phyloP scores from a whole-genome alignment of 1,140 invertebrate genomes.

The Camponotus vicinus region DNA sequence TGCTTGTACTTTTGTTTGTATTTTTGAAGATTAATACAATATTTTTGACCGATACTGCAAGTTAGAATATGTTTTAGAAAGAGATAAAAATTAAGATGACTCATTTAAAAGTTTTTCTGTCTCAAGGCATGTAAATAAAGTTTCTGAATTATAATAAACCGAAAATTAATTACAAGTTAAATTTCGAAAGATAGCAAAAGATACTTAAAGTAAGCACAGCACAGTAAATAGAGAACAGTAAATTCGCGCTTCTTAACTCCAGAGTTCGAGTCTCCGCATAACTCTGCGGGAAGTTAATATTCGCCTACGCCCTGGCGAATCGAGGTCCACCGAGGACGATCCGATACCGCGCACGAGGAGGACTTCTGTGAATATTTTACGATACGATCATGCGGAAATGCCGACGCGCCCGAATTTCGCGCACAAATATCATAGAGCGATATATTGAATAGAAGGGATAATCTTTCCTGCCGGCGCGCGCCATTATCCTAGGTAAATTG shows the following conservation, averaged over 20 bases:
- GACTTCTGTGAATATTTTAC: slow-evolving; percentile 31
- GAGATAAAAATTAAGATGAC: not conserved
- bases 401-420: not conserved
- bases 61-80: not conserved
- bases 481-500: slow-evolving; percentile 77
- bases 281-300: not conserved
- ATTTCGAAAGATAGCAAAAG: not conserved
- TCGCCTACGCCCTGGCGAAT: not conserved
- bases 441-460: slow-evolving; percentile 69
- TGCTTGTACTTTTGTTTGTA: too few relatives aligned
- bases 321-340: not conserved
- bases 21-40: too few relatives aligned
- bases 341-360: not conserved
- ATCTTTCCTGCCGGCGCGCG: slow-evolving; percentile 66
- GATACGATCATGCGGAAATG: slow-evolving; percentile 26
- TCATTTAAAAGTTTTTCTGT: not conserved
- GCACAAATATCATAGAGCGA: slow-evolving; percentile 37
- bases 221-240: not conserved
- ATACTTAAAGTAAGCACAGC: not conserved
- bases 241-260: too few relatives aligned
- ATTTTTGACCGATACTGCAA: too few relatives aligned
- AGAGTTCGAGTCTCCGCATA: not conserved
- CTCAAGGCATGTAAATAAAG: too few relatives aligned
- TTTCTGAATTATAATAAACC: not conserved
- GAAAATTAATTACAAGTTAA: not conserved